phyloP scores from a whole-genome alignment of 2,888 invertebrate species.

The Leucozona laternaria region DNA sequence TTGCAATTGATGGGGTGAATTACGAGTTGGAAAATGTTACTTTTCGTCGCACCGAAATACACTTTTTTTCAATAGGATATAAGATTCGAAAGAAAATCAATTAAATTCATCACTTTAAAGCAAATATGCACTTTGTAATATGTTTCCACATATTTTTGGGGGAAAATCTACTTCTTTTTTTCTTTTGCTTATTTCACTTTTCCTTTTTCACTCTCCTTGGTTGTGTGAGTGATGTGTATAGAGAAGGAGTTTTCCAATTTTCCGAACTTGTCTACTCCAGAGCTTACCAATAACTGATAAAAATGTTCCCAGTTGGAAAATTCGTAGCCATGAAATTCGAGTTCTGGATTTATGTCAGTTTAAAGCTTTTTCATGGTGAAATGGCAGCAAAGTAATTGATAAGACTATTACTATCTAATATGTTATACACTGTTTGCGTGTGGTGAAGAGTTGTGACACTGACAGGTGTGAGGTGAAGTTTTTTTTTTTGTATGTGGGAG shows the following conservation, averaged over 20 bases:
- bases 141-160: constrained; percentile 24
- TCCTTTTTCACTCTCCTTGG: not conserved
- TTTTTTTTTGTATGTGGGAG: constrained; percentile 5
- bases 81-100: constrained; percentile 27
- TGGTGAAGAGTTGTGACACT: constrained; percentile 47
- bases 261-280: constrained; percentile 61
- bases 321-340: constrained; percentile 16
- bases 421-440: too few relatives aligned
- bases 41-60: constrained; percentile 12
- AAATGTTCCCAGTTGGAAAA: constrained; percentile 64
- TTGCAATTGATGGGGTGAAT: not conserved
- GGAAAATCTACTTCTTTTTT: constrained; percentile 20
- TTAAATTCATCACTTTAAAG: constrained; percentile 25
- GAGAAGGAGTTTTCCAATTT: constrained; percentile 42
- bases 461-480: constrained; percentile 64
- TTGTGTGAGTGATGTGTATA: not conserved
- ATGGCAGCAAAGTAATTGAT: constrained; percentile 36
- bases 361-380: constrained; percentile 47
- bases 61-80: constrained; percentile 48
- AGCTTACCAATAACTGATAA: constrained; percentile 73
- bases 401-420: constrained; percentile 24
- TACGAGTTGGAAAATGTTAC: constrained; percentile 38
- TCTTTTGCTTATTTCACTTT: constrained; percentile 33
- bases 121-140: constrained; percentile 28
- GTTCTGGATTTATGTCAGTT: constrained; percentile 37